Evolutionary conservation across 1,140 invertebrate genomes (phyloP).

Genomic region (Zophobas morio): DNA sequence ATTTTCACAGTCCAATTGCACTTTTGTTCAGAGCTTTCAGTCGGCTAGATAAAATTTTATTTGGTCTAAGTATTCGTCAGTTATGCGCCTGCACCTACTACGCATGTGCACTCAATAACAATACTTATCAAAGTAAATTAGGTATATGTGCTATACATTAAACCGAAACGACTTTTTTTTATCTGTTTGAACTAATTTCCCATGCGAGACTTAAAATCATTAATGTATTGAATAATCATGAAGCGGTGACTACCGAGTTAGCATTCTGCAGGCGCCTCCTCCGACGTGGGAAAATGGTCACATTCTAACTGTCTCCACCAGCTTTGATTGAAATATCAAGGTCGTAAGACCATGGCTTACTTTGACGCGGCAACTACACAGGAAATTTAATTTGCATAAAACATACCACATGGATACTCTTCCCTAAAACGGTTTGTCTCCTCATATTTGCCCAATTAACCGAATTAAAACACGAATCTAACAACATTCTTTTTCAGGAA

Average conservation of each 20-base stretch:
- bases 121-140: no score
- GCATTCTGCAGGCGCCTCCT: slow-evolving; percentile 15
- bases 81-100: no score
- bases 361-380: slow-evolving; percentile 29
- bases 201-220: no score
- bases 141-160: no score
- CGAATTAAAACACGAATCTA: slow-evolving; percentile 33
- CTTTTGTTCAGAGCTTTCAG: no score
- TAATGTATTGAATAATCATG: neutral
- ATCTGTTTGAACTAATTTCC: no score
- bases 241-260: neutral
- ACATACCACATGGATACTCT: slow-evolving; percentile 27
- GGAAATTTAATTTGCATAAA: slow-evolving; percentile 17
- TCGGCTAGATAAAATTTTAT: no score
- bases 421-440: slow-evolving; percentile 18
- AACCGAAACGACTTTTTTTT: no score
- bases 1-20: no score
- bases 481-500: slow-evolving; percentile 14
- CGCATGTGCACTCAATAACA: no score
- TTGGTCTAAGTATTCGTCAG: no score
- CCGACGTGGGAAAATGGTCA: slow-evolving; percentile 21
- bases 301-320: slow-evolving; percentile 22
- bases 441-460: slow-evolving; percentile 26
- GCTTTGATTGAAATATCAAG: slow-evolving; percentile 49
- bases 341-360: slow-evolving; percentile 49